A percentile compares a stretch with the other conserved stretches of the same genome.
Evolutionary conservation across 2,797 vertebrate genomes (phyloP).

Genomic region (Mustela erminea): DNA sequence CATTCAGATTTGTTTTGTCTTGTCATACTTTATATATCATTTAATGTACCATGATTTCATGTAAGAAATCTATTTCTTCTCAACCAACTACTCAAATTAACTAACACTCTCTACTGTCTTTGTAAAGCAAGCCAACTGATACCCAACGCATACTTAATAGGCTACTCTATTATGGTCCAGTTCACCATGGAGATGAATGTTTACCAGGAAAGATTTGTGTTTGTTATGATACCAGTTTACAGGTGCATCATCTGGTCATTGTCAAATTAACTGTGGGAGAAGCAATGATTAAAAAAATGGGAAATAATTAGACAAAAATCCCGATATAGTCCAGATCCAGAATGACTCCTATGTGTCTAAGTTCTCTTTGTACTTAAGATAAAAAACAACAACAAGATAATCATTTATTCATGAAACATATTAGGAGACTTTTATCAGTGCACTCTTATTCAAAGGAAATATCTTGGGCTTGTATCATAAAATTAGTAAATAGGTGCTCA

Average conservation of each 20-base stretch:
- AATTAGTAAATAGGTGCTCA: background rate
- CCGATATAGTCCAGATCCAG: background rate
- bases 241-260: background rate
- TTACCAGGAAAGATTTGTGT: slow-evolving; percentile 8
- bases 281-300: background rate
- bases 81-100: background rate
- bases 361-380: slow-evolving; percentile 6
- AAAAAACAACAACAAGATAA: background rate
- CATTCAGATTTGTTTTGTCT: background rate
- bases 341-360: background rate
- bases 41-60: background rate
- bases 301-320: slow-evolving; percentile 35
- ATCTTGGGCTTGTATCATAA: background rate
- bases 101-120: background rate
- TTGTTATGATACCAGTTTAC: slow-evolving; percentile 3
- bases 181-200: background rate
- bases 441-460: background rate
- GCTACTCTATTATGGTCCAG: background rate
- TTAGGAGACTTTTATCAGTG: background rate
- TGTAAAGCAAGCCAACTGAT: background rate
- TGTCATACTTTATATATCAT: slow-evolving; percentile 38
- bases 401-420: background rate
- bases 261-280: slow-evolving; percentile 22
- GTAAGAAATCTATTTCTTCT: background rate
- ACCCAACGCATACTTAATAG: background rate